These are phyloP conservation scores for Argya squamiceps DNA, from an alignment of 2,797 vertebrate genomes.

Conservation along the genomic window DNA sequence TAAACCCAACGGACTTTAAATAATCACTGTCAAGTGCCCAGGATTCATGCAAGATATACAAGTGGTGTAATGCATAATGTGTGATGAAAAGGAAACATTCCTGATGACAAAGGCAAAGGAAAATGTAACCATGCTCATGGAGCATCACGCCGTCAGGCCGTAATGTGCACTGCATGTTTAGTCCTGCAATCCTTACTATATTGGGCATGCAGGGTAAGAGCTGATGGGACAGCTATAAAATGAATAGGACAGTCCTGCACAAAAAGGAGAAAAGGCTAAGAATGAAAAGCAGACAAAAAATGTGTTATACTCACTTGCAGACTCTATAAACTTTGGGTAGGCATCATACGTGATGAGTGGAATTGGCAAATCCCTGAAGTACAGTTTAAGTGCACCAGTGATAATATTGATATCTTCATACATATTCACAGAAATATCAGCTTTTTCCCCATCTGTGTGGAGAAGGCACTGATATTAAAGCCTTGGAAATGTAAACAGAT, in stretches of 20 bases:
- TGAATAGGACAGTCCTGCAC: background rate
- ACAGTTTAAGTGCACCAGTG: slow-evolving; percentile 97
- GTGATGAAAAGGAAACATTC: background rate
- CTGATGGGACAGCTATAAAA: background rate
- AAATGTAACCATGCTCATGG: background rate
- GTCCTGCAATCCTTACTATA: background rate
- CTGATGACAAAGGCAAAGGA: background rate
- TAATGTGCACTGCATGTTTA: background rate
- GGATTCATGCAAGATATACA: background rate
- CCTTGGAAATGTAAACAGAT: slow-evolving; percentile 3
- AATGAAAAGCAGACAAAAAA: background rate
- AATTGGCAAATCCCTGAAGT: slow-evolving; percentile 98
- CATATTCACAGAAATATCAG: slow-evolving; percentile 95
- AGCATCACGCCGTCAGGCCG: accelerated
- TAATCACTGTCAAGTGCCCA: background rate
- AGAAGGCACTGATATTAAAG: slow-evolving; percentile 53
- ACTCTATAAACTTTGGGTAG: slow-evolving; percentile 96
- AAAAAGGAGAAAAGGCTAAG: background rate
- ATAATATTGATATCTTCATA: slow-evolving; percentile 99
- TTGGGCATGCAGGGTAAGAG: background rate
- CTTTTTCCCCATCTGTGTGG: slow-evolving; percentile 94
- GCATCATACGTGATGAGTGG: slow-evolving; percentile 96
- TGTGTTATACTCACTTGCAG: slow-evolving; percentile 87
- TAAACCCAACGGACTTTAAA: background rate
- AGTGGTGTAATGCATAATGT: background rate